Evolutionary conservation across 2,797 vertebrate species (phyloP).

Genomic region (Danio choprae): DNA sequence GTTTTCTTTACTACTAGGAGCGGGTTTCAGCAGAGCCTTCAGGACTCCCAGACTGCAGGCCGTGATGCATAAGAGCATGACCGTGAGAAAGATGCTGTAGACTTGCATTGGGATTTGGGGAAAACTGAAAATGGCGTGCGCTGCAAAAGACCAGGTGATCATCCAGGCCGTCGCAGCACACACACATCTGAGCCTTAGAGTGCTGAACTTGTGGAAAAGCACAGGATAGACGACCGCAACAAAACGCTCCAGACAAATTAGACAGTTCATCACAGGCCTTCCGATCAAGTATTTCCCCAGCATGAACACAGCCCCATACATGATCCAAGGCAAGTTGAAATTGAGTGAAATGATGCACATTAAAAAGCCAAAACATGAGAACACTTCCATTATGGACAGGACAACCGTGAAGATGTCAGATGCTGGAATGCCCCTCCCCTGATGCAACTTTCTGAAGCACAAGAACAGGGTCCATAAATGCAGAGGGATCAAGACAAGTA

Average conservation of each 20-base stretch:
- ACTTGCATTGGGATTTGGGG: rapidly evolving
- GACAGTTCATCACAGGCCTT: slow-evolving; percentile 19
- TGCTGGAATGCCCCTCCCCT: slow-evolving; percentile 4
- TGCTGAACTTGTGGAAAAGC: slow-evolving; percentile 24
- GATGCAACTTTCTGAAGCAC: neutral
- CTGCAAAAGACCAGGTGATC: neutral
- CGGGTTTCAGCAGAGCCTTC: slow-evolving; percentile 29
- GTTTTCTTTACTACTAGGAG: slow-evolving; percentile 24
- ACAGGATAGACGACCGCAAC: slow-evolving; percentile 37
- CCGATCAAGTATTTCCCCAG: slow-evolving; percentile 16
- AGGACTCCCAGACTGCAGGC: slow-evolving; percentile 48
- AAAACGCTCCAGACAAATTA: slow-evolving; percentile 36
- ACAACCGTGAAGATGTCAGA: neutral
- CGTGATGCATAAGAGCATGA: slow-evolving; percentile 10
- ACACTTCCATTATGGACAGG: slow-evolving; percentile 19
- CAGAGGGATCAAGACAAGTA: slow-evolving; percentile 7
- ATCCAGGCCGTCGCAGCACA: slow-evolving; percentile 11
- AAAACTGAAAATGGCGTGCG: neutral
- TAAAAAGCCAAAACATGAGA: neutral
- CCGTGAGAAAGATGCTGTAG: neutral
- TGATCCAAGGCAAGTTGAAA: neutral
- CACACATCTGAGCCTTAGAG: neutral
- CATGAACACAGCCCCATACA: slow-evolving; percentile 1
- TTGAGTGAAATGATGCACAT: neutral
- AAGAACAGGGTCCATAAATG: slow-evolving; percentile 18